These are phyloP conservation scores for Mustelus asterias DNA, from an alignment of 2,113 vertebrate species.

Conservation along the genomic window DNA sequence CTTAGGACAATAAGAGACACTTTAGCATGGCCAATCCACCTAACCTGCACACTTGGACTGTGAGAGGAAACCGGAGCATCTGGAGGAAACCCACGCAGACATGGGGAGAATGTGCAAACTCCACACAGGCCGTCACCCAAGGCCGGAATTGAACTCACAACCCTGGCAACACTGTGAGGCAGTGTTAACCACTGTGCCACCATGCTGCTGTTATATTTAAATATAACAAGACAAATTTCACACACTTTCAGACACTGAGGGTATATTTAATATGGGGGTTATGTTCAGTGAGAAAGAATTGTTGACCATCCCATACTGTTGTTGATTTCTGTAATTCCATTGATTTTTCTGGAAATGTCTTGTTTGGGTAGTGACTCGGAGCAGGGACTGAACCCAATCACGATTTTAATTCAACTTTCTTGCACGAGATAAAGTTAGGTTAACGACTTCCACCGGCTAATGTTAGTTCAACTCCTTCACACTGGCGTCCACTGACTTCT, in stretches of 20 bases:
- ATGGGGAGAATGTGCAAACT: no score
- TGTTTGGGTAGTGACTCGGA: neutral
- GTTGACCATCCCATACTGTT: neutral
- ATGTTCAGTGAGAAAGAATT: neutral
- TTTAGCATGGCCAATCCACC: no score
- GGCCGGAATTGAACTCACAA: no score
- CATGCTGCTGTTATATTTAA: no score
- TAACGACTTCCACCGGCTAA: neutral
- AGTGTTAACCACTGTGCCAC: no score
- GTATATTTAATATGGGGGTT: neutral
- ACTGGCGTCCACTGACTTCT: neutral
- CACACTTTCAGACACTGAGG: neutral
- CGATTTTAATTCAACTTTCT: neutral
- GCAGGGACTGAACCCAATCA: neutral
- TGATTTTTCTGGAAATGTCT: neutral
- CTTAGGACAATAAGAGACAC: no score
- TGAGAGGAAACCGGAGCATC: no score
- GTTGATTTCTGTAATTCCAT: neutral
- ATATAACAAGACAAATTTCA: neutral
- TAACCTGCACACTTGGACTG: no score
- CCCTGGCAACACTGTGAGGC: no score
- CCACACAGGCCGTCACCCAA: no score
- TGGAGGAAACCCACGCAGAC: no score
- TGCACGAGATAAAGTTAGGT: neutral
- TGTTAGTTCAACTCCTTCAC: constrained; percentile 1